phyloP scores from a whole-genome alignment of 1,140 invertebrate species.

The Gryllus bimaculatus region DNA sequence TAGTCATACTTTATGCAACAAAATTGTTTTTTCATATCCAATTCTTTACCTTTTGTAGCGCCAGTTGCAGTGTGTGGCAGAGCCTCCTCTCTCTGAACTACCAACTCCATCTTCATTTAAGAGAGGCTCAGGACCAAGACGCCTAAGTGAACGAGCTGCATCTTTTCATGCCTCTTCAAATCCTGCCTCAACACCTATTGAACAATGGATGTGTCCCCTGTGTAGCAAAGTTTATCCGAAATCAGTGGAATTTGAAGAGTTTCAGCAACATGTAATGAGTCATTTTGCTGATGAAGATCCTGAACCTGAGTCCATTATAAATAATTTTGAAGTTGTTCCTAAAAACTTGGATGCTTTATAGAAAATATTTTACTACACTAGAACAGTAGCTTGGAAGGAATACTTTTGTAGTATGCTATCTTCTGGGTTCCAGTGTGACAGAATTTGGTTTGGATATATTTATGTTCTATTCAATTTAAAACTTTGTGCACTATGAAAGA shows the following conservation, averaged over 20 bases:
- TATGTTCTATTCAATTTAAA: too few species aligned
- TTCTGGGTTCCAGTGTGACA: too few species aligned
- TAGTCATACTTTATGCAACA: too few species aligned
- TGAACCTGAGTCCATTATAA: conserved; percentile 14
- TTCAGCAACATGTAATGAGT: conserved; percentile 39
- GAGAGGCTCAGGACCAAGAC: neutral
- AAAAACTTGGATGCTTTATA: neutral
- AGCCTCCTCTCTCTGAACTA: conserved; percentile 6
- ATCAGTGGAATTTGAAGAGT: conserved; percentile 32
- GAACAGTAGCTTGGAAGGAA: too few species aligned
- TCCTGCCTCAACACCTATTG: conserved; percentile 18
- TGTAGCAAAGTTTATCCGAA: conserved; percentile 34
- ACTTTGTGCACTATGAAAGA: too few species aligned
- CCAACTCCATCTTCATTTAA: neutral
- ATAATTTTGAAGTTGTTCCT: conserved; percentile 25
- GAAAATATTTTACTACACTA: too few species aligned
- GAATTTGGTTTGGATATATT: too few species aligned
- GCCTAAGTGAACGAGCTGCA: neutral
- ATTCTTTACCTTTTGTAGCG: neutral
- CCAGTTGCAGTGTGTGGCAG: conserved; percentile 13
- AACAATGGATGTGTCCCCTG: conserved; percentile 36
- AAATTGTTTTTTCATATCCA: too few species aligned
- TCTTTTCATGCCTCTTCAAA: conserved; percentile 18
- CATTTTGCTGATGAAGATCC: conserved; percentile 34
- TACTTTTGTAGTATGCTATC: too few species aligned